Base-by-base conservation (phyloP, 1,140 invertebrate genomes). In the Cardiocondyla obscurior region DNA sequence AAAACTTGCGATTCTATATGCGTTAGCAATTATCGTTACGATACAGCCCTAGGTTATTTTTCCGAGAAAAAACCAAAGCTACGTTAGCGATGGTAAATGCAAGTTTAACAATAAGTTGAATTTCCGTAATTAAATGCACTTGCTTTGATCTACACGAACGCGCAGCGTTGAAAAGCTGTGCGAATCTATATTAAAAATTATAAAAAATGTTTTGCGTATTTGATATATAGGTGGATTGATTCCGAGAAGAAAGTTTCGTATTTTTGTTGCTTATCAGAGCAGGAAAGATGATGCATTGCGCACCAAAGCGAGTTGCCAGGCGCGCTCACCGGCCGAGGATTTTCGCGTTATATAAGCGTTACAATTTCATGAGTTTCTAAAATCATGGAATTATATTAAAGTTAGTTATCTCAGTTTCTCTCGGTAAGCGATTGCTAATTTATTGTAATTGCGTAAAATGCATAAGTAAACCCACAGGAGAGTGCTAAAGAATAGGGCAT, bases 331-430 rank as follows among this genome's bases (percentile, higher is more conserved):
- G n/a, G 57, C 69, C 22, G n/a, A 76, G 57, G n/a, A 76, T 77
- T 67, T 77, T 62, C 19, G 22, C 22, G 51, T 86, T 86, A 85
- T 8, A n/a, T 70, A 82, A 86, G 36, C 22, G 19, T 62, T 60
- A 30, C 28, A 62, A 74, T 85, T 85, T 77, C 79, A 57, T 36
- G 10, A 85, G 62, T 86, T 86, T 85, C 84, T 76, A 74, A 82
- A 85, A 86, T 76, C 57, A 6, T 1, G 39, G 28, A 74, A 74
- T 74, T 73, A 58, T 67, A 77, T 64, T 33, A 36, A 76, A 64
- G n/a, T 64, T 51, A 36, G 19, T 30, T 36, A 64, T 51, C 30
- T 14, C 30, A 8, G 6, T 67, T 28, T 28, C 25, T 28, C 25
- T 42, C 6, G 16, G 5, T 22, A 60, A 30, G 25, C n/a, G 5